phyloP scores from a whole-genome alignment of 2,888 invertebrate genomes.

The Phyllotreta striolata region DNA sequence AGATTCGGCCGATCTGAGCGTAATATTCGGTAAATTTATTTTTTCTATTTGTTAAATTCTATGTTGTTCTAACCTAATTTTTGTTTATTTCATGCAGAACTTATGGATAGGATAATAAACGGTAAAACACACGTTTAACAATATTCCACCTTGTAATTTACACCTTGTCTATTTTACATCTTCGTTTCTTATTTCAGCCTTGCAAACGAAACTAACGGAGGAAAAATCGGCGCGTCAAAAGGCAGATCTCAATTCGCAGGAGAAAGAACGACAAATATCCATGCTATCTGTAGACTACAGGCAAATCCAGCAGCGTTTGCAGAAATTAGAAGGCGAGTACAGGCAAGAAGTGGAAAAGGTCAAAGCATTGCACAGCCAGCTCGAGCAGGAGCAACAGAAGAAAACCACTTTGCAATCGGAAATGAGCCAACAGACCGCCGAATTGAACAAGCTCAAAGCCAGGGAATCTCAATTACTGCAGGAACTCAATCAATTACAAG shows the following conservation, averaged over 20 bases:
- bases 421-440: constrained; percentile 73
- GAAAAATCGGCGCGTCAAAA: constrained; percentile 88
- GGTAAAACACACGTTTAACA: constrained; percentile 61
- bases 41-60: constrained; percentile 36
- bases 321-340: constrained; percentile 91
- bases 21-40: constrained; percentile 36
- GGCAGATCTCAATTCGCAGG: constrained; percentile 86
- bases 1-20: not conserved
- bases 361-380: constrained; percentile 80
- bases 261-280: constrained; percentile 92
- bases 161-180: constrained; percentile 1
- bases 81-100: constrained; percentile 70
- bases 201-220: constrained; percentile 91
- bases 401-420: constrained; percentile 85
- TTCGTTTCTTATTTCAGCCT: constrained; percentile 64
- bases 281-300: constrained; percentile 94
- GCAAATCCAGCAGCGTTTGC: constrained; percentile 90
- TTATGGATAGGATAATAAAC: constrained; percentile 73
- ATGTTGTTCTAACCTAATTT: constrained; percentile 29
- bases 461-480: constrained; percentile 75
- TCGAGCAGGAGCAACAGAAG: constrained; percentile 92
- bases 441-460: constrained; percentile 74
- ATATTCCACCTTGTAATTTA: not conserved
- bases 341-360: constrained; percentile 88
- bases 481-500: constrained; percentile 69